A percentile compares a stretch with the other conserved stretches of the same genome.
phyloP scores from a whole-genome alignment of 2,888 invertebrate species.

The Sthenelais limicola region DNA sequence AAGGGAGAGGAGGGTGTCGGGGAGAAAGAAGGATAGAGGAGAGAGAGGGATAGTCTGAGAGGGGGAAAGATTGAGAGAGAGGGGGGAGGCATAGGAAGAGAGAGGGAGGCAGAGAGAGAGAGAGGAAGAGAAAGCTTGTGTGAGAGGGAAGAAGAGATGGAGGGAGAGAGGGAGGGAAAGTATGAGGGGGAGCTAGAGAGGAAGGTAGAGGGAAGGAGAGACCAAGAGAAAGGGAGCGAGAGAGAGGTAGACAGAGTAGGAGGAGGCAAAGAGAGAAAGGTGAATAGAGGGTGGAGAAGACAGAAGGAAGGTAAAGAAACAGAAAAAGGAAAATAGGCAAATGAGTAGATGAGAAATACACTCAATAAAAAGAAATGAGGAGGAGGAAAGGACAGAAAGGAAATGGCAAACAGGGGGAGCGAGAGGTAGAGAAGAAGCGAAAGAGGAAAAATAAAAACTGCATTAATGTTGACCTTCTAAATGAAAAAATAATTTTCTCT shows the following conservation, averaged over 20 bases:
- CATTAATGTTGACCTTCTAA: too few species aligned
- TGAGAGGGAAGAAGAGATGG: background rate
- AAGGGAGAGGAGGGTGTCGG: background rate
- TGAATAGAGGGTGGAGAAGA: background rate
- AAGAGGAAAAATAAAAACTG: too few species aligned
- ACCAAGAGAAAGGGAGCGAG: background rate
- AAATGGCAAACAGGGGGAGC: background rate
- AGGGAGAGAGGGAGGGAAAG: conserved; percentile 8
- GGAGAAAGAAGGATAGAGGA: conserved; percentile 1
- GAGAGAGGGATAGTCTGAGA: background rate
- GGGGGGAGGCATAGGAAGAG: background rate
- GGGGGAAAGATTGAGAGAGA: background rate
- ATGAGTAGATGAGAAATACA: background rate
- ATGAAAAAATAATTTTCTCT: too few species aligned
- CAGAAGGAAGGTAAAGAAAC: too few species aligned
- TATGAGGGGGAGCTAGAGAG: background rate
- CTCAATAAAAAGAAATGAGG: background rate
- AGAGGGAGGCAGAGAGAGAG: conserved; percentile 2
- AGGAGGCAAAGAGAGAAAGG: too few species aligned
- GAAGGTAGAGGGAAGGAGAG: conserved; percentile 2
- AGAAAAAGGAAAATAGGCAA: background rate
- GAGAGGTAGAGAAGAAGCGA: background rate
- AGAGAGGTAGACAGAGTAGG: too few species aligned
- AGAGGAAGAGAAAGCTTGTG: background rate
- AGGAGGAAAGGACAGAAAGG: conserved; percentile 1